Evolutionary conservation across 2,888 invertebrate genomes (phyloP).

Genomic region (Onthophagus sagittarius): DNA sequence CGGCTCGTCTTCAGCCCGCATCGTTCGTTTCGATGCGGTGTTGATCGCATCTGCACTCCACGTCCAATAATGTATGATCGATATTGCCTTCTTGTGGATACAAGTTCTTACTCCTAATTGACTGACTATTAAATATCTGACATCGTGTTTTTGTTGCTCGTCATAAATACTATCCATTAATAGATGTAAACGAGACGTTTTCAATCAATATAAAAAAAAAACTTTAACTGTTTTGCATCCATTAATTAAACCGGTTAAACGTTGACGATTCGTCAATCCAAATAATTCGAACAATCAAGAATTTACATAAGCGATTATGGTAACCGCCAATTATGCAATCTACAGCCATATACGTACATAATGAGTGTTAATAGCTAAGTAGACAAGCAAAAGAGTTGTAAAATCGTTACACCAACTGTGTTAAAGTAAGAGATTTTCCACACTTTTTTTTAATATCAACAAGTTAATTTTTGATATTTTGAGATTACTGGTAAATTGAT

Average conservation of each 20-base stretch:
- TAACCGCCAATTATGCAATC: neutral
- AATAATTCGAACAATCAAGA: neutral
- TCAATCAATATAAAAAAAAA: too few species aligned
- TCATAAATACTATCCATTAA: too few species aligned
- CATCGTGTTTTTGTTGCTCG: neutral
- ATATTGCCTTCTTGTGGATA: neutral
- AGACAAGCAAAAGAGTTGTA: neutral
- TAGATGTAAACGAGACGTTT: too few species aligned
- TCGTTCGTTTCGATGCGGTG: slow-evolving; percentile 8
- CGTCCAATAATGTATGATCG: slow-evolving; percentile 1
- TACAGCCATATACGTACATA: neutral
- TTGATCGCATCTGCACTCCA: slow-evolving; percentile 19
- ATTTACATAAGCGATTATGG: neutral
- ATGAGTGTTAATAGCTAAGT: neutral
- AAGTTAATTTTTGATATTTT: too few species aligned
- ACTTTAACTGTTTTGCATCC: too few species aligned
- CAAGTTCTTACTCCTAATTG: neutral
- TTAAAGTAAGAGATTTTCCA: too few species aligned
- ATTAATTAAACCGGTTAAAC: neutral
- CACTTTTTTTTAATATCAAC: too few species aligned
- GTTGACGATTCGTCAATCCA: neutral
- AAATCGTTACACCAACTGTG: neutral
- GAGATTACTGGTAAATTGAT: too few species aligned
- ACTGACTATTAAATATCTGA: neutral
- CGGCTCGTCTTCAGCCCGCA: slow-evolving; percentile 17